Base-by-base conservation (phyloP, 1,140 invertebrate species). In the Grapholita molesta region DNA sequence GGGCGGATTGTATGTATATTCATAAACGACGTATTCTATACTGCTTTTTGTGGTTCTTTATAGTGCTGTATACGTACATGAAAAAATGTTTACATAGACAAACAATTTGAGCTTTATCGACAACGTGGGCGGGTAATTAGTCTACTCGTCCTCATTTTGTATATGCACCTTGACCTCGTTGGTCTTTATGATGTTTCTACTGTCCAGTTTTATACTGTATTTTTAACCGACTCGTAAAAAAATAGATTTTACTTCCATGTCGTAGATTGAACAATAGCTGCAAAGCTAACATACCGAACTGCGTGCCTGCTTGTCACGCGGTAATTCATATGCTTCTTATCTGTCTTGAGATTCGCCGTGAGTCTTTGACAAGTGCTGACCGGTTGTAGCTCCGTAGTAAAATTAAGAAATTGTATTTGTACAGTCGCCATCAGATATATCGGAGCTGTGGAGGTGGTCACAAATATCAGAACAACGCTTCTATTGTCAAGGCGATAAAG, bases 91-190 rank as follows among this genome's bases (percentile, higher is more conserved):
- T 28, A 61, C 55, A 8, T 61, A 15, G 25, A 28, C 23, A n/a
- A 11, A 25, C 55, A 61, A 61, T 61, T 32, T 15, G 55, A 24
- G 57, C 32, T 35, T 48, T 74, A 72, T 74, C 70, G 68, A 72
- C 70, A 61, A 64, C 66, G 72, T 77, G 73, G 73, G 77, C 75
- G 57, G 73, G 83, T 85, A 89, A 89, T 89, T 89, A 90, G 83
- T 76, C 65, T 68, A 76, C 69, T 70, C 77, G 86, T 82, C 82
- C 84, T 84, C 84, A 78, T 89, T 88, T 79, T 77, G 77, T 75
- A 80, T 81, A 65, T 35, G 57, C 72, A 89, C 89, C 86, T 89
- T 90, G 89, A 88, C 89, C 89, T 86, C 82, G 80, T 85, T 88
- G 74, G 15, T 70, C 74, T 77, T 75, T 70, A 74, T 86, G 55